Evolutionary conservation across 1,140 invertebrate genomes (phyloP).

Genomic region (Caerostris darwini): DNA sequence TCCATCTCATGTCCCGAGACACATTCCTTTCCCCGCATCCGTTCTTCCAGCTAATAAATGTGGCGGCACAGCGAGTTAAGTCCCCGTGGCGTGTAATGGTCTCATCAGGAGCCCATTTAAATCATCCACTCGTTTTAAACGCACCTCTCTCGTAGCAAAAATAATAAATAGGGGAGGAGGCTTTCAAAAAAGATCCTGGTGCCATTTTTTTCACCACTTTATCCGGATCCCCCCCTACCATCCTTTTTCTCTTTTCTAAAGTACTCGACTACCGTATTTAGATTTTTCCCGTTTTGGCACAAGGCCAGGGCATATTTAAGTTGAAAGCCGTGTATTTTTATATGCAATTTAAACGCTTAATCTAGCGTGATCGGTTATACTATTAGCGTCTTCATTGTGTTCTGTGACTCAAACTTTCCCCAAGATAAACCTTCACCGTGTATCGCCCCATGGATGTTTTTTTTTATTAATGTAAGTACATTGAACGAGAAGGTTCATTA

Average conservation of each 20-base stretch:
- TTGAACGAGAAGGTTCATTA: neutral
- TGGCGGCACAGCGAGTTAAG: neutral
- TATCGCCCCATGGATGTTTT: neutral
- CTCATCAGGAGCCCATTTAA: slow-evolving; percentile 51
- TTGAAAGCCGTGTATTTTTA: slow-evolving; percentile 38
- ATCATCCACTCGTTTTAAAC: slow-evolving; percentile 53
- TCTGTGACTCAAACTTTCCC: neutral
- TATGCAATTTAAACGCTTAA: slow-evolving; percentile 37
- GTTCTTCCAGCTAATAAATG: neutral
- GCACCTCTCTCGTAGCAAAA: neutral
- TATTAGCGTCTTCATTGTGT: slow-evolving; percentile 8
- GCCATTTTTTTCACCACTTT: neutral
- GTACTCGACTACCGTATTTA: slow-evolving; percentile 59
- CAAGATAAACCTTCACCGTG: neutral
- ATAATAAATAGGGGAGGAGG: slow-evolving; percentile 13
- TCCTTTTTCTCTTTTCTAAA: neutral
- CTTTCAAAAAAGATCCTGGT: neutral
- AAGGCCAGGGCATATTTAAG: slow-evolving; percentile 23
- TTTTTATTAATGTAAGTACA: neutral
- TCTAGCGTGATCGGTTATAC: neutral
- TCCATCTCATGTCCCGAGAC: neutral
- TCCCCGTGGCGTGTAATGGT: slow-evolving; percentile 46
- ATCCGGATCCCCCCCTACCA: neutral
- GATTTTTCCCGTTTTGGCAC: slow-evolving; percentile 32
- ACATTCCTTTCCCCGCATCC: neutral